phyloP scores from a whole-genome alignment of 2,113 vertebrate species.

The Rhinolophus ferrumequinum region DNA sequence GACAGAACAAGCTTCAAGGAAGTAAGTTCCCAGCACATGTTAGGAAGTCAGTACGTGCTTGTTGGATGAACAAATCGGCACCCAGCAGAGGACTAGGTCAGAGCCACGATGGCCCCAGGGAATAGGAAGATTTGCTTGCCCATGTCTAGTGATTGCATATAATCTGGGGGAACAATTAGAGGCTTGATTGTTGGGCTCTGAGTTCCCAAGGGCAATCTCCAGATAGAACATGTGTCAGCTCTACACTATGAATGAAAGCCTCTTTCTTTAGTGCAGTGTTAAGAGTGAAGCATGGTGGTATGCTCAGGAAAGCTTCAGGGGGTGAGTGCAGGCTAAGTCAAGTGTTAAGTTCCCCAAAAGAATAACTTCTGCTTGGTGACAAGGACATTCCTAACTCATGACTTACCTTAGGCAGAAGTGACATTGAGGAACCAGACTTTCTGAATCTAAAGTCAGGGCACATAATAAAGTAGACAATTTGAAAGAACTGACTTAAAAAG shows the following conservation, averaged over 20 bases:
- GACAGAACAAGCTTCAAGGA: slow-evolving; percentile 25
- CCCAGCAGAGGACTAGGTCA: background rate
- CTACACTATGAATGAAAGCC: background rate
- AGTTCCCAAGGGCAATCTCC: background rate
- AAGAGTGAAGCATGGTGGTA: background rate
- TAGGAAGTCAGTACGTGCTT: background rate
- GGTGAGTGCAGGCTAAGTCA: slow-evolving; percentile 21
- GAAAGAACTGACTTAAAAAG: background rate
- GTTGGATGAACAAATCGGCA: background rate
- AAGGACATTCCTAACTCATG: background rate
- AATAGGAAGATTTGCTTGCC: background rate
- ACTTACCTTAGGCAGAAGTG: background rate
- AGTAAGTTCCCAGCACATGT: background rate
- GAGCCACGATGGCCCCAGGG: background rate
- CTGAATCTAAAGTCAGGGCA: background rate
- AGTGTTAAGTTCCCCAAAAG: background rate
- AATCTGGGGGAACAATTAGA: background rate
- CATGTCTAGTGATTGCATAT: background rate
- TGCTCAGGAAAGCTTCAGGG: background rate
- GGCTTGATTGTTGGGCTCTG: background rate
- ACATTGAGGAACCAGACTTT: background rate
- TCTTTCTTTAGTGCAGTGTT: background rate
- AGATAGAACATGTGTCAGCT: background rate
- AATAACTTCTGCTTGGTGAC: background rate
- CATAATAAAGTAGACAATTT: background rate